Evolutionary conservation across 2,888 invertebrate genomes (phyloP).

Genomic region (Adela reaumurella): DNA sequence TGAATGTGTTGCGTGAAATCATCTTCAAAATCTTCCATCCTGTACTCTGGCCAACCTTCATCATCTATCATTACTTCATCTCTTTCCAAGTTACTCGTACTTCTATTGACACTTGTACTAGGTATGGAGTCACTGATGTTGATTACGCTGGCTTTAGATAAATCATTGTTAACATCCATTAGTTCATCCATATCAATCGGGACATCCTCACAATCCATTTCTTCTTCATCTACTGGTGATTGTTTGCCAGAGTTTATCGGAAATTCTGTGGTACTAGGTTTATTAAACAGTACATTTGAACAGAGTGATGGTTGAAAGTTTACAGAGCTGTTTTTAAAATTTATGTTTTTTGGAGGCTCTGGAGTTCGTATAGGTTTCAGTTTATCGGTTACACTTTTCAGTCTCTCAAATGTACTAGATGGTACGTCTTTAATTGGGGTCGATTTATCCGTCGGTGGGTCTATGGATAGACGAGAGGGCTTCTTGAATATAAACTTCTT

Average conservation of each 20-base stretch:
- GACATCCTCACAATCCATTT: slow-evolving; percentile 22
- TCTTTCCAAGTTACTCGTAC: slow-evolving; percentile 18
- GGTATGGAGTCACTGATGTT: slow-evolving; percentile 27
- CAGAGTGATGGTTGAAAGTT: slow-evolving; percentile 36
- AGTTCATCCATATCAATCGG: slow-evolving; percentile 29
- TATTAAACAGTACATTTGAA: slow-evolving; percentile 25
- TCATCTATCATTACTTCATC: slow-evolving; percentile 37
- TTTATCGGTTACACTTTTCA: slow-evolving; percentile 30
- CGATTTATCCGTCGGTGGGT: slow-evolving; percentile 18
- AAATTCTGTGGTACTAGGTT: slow-evolving; percentile 22
- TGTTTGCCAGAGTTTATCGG: slow-evolving; percentile 19
- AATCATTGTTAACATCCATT: slow-evolving; percentile 18
- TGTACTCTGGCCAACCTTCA: slow-evolving; percentile 57
- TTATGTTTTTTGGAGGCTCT: slow-evolving; percentile 20
- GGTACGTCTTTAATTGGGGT: slow-evolving; percentile 24
- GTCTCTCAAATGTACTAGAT: slow-evolving; percentile 34
- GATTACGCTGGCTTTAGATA: slow-evolving; percentile 19
- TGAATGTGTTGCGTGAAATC: slow-evolving; percentile 18
- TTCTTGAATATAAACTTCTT: slow-evolving; percentile 44
- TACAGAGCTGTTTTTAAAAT: slow-evolving; percentile 33
- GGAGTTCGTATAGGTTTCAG: slow-evolving; percentile 28
- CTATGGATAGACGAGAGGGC: slow-evolving; percentile 27
- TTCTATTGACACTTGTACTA: slow-evolving; percentile 19
- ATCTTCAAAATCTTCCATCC: slow-evolving; percentile 42
- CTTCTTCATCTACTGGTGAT: slow-evolving; percentile 9